phyloP scores from a whole-genome alignment of 2,797 vertebrate genomes.

The Scomberomorus guttatus region DNA sequence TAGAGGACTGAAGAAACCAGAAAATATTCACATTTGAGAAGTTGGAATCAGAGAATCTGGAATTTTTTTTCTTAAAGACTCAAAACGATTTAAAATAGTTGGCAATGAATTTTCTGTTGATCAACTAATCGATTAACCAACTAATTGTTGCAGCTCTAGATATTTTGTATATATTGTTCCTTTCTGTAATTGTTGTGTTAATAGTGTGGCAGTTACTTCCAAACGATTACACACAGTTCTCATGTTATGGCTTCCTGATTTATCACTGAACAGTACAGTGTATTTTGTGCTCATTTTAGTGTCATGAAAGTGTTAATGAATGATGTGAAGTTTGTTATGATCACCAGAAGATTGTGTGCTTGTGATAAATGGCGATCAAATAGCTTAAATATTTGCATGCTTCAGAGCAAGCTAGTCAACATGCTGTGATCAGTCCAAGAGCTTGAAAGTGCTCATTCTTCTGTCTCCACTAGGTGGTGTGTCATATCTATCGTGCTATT shows the following conservation, averaged over 20 bases:
- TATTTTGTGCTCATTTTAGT: background rate
- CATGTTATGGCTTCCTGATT: background rate
- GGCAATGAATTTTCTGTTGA: too few species aligned
- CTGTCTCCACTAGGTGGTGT: slow-evolving; percentile 87
- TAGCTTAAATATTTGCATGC: background rate
- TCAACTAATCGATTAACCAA: too few species aligned
- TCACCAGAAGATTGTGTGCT: background rate
- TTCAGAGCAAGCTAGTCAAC: too few species aligned
- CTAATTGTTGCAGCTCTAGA: too few species aligned
- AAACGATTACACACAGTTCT: background rate
- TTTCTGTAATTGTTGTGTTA: rapidly evolving
- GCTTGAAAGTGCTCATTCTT: background rate
- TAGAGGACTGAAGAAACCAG: too few species aligned
- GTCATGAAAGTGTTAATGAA: background rate
- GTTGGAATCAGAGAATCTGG: too few species aligned
- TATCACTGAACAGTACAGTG: too few species aligned
- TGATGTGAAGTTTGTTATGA: background rate
- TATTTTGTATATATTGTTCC: background rate
- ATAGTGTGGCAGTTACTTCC: rapidly evolving
- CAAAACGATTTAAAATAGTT: too few species aligned
- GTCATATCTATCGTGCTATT: slow-evolving; percentile 95
- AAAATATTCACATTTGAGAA: too few species aligned
- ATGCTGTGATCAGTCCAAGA: background rate
- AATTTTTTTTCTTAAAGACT: too few species aligned
- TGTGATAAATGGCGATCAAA: background rate